Conservation (phyloP, 2,888 invertebrate genomes). For the Tenthredo livida region DNA sequence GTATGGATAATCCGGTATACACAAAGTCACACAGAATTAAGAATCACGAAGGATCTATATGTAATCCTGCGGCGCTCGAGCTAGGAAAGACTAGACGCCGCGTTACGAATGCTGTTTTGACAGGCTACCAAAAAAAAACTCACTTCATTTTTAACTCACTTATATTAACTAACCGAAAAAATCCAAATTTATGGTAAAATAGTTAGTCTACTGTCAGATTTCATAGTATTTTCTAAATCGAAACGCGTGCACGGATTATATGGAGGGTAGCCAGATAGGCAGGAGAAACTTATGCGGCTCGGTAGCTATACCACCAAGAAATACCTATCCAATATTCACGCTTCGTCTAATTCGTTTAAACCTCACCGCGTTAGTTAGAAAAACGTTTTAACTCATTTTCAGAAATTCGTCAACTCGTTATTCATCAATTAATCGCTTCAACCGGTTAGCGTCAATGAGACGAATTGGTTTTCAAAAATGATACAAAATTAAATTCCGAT, state of each 20-base stretch:
- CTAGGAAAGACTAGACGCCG: neutral
- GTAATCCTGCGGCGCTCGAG: slow-evolving; percentile 4
- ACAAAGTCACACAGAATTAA: slow-evolving; percentile 15
- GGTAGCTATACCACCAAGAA: slow-evolving; percentile 37
- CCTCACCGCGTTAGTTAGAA: neutral
- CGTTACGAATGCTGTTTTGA: slow-evolving; percentile 48
- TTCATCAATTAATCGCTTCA: slow-evolving; percentile 7
- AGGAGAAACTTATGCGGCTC: neutral
- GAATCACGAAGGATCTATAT: neutral
- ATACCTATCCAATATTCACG: slow-evolving; percentile 46
- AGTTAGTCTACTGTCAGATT: slow-evolving; percentile 43
- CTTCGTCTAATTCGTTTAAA: slow-evolving; percentile 45
- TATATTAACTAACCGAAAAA: slow-evolving; percentile 34
- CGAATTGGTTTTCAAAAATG: neutral
- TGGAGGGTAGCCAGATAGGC: neutral
- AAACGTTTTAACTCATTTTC: slow-evolving; percentile 5
- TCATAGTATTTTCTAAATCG: slow-evolving; percentile 5
- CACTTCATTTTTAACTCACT: slow-evolving; percentile 16
- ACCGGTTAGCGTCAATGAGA: neutral
- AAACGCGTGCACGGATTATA: neutral
- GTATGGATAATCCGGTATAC: neutral
- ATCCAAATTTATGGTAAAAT: slow-evolving; percentile 45
- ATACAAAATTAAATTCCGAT: neutral
- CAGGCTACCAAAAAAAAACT: neutral
- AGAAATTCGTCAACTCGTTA: neutral